A percentile compares a stretch with the other conserved stretches of the same genome.
These are phyloP conservation scores for Eutrigla gurnardus DNA, from an alignment of 2,797 vertebrate genomes.

Conservation along the genomic window DNA sequence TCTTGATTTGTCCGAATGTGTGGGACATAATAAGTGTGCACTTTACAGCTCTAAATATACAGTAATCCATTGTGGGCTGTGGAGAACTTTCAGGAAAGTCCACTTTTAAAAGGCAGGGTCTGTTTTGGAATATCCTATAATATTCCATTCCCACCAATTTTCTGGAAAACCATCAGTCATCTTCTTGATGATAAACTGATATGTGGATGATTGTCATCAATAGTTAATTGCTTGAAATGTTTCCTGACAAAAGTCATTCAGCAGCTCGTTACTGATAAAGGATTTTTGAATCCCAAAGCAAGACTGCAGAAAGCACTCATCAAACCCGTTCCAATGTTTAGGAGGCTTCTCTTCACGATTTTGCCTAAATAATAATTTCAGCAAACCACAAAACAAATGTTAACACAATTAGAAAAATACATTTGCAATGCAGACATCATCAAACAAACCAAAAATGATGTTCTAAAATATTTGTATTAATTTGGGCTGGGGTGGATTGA, in stretches of 20 bases:
- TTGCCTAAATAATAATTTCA: background rate
- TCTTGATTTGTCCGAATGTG: background rate
- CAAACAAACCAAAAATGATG: background rate
- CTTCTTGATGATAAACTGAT: background rate
- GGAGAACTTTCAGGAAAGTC: background rate
- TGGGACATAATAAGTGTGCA: background rate
- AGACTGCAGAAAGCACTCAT: conserved; percentile 9
- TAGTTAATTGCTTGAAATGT: conserved; percentile 51
- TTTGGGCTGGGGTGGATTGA: background rate
- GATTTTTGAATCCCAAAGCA: conserved; percentile 29
- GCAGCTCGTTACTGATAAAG: conserved; percentile 53
- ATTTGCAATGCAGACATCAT: background rate
- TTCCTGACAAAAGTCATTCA: conserved; percentile 43
- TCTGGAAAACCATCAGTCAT: conserved; percentile 6
- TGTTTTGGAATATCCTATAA: background rate
- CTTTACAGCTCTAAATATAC: background rate
- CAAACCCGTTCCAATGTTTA: background rate
- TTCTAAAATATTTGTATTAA: background rate
- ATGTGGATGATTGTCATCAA: conserved; percentile 43
- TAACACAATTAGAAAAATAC: too few species aligned
- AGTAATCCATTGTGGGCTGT: background rate
- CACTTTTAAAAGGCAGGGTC: background rate
- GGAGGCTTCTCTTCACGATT: background rate
- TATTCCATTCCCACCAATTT: background rate
- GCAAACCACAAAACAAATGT: background rate